Evolutionary conservation across 2,888 invertebrate species (phyloP).

Genomic region (Mesoligia furuncula): DNA sequence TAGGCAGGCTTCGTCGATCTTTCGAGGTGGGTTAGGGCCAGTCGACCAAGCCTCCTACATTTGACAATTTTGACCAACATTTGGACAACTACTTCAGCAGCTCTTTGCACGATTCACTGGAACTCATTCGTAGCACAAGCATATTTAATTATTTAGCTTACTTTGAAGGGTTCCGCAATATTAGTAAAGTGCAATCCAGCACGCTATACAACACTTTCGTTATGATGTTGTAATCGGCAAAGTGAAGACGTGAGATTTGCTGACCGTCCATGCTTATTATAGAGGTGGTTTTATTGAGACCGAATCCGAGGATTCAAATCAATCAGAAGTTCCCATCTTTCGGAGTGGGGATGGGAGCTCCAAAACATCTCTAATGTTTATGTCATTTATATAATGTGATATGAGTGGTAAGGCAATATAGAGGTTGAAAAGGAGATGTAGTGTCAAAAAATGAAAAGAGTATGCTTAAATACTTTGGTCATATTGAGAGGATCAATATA

Average conservation of each 20-base stretch:
- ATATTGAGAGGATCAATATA: neutral
- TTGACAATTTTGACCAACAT: neutral
- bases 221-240: neutral
- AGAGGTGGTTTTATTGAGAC: neutral
- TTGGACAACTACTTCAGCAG: neutral
- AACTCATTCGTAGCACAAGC: neutral
- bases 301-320: neutral
- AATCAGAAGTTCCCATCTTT: neutral
- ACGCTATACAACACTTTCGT: neutral
- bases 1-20: neutral
- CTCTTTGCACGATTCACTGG: neutral
- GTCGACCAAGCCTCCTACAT: neutral
- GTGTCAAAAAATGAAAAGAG: neutral
- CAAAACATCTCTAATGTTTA: neutral
- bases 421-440: neutral
- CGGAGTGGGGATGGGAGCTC: too few species aligned
- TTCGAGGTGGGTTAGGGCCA: neutral
- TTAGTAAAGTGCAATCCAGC: neutral
- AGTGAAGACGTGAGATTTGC: neutral
- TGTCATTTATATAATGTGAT: neutral
- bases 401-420: neutral
- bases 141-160: neutral
- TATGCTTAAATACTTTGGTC: neutral
- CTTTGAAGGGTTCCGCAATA: neutral
- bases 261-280: neutral